These are phyloP conservation scores for Erynnis tages DNA, from an alignment of 2,888 invertebrate genomes.

Conservation along the genomic window DNA sequence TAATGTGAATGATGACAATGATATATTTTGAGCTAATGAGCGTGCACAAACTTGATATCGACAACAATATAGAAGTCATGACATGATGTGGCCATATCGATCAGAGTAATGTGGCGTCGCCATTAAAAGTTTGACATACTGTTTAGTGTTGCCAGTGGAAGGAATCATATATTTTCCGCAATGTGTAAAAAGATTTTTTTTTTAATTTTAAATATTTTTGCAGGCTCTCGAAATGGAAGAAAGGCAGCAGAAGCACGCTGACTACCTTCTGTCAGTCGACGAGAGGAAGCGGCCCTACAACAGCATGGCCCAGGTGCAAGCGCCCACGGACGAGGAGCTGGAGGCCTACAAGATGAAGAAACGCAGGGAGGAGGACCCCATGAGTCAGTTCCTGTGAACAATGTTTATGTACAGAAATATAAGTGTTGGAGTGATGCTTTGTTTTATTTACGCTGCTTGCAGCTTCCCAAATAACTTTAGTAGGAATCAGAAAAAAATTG, in stretches of 20 bases:
- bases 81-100: too few species aligned
- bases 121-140: too few species aligned
- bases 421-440: neutral
- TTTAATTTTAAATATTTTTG: constrained; percentile 12
- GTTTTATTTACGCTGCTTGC: too few species aligned
- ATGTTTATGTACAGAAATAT: constrained; percentile 12
- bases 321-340: constrained; percentile 94
- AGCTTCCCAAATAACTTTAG: too few species aligned
- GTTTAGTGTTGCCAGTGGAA: neutral
- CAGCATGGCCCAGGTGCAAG: constrained; percentile 91
- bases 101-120: too few species aligned
- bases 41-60: too few species aligned
- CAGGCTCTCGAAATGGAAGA: constrained; percentile 86
- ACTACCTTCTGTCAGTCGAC: constrained; percentile 85
- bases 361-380: constrained; percentile 94
- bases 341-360: constrained; percentile 96
- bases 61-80: too few species aligned
- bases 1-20: too few species aligned
- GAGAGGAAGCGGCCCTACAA: constrained; percentile 97
- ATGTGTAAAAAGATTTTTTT: too few species aligned
- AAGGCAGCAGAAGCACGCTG: constrained; percentile 81
- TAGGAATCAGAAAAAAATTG: too few species aligned
- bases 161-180: too few species aligned
- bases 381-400: constrained; percentile 86
- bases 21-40: too few species aligned